A percentile compares a stretch with the other conserved stretches of the same genome.
These are phyloP conservation scores for Parascotia fuliginaria DNA, from an alignment of 2,888 invertebrate genomes.

Conservation along the genomic window DNA sequence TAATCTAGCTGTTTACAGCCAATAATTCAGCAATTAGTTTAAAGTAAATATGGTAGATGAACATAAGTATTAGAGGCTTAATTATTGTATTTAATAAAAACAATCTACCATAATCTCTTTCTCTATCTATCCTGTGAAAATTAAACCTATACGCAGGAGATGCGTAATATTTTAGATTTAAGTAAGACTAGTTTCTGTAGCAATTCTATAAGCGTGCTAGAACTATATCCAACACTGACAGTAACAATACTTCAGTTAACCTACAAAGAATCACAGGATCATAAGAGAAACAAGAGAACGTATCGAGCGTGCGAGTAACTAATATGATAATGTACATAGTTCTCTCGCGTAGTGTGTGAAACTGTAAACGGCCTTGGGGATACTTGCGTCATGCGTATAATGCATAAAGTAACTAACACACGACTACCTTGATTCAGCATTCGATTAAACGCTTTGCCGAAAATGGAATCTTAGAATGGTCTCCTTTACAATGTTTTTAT, in stretches of 20 bases:
- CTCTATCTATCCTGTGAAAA: too few relatives aligned
- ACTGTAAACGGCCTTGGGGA: constrained; percentile 25
- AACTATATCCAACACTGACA: too few relatives aligned
- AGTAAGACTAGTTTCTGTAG: too few relatives aligned
- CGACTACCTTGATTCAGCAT: neutral
- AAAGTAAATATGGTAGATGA: neutral
- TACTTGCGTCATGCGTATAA: constrained; percentile 23
- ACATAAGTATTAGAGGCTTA: neutral
- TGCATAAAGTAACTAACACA: constrained; percentile 4
- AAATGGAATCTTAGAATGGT: neutral
- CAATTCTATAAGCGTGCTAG: too few relatives aligned
- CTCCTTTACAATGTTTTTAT: too few relatives aligned
- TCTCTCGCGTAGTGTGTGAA: constrained; percentile 8
- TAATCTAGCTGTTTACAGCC: neutral
- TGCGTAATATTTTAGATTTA: too few relatives aligned
- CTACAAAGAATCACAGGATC: too few relatives aligned
- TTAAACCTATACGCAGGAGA: too few relatives aligned
- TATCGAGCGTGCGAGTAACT: neutral
- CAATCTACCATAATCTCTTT: too few relatives aligned
- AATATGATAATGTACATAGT: neutral
- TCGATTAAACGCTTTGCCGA: too few relatives aligned
- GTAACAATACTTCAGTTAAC: too few relatives aligned
- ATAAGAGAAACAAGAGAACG: neutral
- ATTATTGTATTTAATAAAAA: too few relatives aligned
- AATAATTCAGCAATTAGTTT: neutral